Conservation (phyloP, 2,797 vertebrate genomes). For the Protosalanx chinensis region DNA sequence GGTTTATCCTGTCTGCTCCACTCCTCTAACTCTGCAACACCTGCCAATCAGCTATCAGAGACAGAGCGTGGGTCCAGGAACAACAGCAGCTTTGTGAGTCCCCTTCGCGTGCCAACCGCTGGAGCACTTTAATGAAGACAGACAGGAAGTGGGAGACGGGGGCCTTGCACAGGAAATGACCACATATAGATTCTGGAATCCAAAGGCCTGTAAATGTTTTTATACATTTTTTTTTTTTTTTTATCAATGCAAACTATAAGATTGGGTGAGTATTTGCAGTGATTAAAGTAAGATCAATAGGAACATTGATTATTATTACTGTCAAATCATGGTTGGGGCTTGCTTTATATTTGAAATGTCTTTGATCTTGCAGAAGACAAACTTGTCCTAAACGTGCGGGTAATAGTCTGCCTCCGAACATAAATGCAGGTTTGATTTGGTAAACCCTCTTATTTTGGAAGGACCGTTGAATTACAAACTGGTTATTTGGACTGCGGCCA, state of each 20-base stretch:
- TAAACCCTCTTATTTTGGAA: constrained; percentile 33
- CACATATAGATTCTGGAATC: constrained; percentile 79
- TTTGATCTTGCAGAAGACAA: constrained; percentile 31
- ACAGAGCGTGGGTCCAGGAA: constrained; percentile 65
- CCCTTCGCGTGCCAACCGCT: constrained; percentile 69
- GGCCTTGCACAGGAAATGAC: constrained; percentile 71
- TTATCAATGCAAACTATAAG: constrained; percentile 44
- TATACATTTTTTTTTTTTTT: constrained; percentile 31
- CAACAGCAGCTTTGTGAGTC: constrained; percentile 80
- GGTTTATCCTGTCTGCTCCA: constrained; percentile 58
- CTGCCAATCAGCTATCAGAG: constrained; percentile 74
- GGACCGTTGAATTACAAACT: constrained; percentile 24
- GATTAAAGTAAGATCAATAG: constrained; percentile 26
- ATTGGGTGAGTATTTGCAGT: constrained; percentile 22
- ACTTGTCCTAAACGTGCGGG: constrained; percentile 22
- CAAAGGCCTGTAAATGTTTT: constrained; percentile 70
- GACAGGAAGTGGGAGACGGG: constrained; percentile 81
- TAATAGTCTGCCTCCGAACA: background rate
- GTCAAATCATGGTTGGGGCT: constrained; percentile 5
- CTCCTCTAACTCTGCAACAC: constrained; percentile 64
- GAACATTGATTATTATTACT: constrained; percentile 1
- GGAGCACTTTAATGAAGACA: constrained; percentile 78
- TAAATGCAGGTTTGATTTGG: constrained; percentile 20
- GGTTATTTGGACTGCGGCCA: constrained; percentile 38
- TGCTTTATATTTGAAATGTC: background rate